Percentiles rank a stretch among this genome's conserved stretches.
phyloP scores from a whole-genome alignment of 2,797 vertebrate genomes.

The Centroberyx gerrardi region DNA sequence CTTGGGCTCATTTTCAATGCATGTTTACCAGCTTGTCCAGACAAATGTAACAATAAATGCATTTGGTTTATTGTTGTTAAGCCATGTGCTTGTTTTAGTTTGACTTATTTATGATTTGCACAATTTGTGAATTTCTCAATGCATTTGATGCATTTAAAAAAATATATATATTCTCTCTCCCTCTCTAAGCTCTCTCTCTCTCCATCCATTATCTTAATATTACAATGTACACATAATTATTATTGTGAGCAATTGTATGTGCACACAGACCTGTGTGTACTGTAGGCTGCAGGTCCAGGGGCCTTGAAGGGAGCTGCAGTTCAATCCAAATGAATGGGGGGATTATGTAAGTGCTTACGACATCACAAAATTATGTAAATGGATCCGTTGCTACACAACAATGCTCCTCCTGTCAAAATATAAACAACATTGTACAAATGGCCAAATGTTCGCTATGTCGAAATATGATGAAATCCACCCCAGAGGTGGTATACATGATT shows the following conservation, averaged over 20 bases:
- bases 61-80: not conserved
- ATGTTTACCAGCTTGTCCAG: no score
- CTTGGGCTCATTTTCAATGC: not conserved
- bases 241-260: conserved; percentile 23
- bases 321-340: conserved; percentile 81
- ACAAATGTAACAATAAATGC: not conserved
- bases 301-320: conserved; percentile 80
- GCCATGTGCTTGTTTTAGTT: not conserved
- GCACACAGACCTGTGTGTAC: conserved; percentile 43
- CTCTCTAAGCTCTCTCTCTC: not conserved
- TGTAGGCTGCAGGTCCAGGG: conserved; percentile 70
- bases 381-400: conserved; percentile 85
- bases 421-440: conserved; percentile 80
- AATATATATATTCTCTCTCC: not conserved
- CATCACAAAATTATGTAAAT: conserved; percentile 87
- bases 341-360: conserved; percentile 86
- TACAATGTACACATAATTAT: no score
- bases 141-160: not conserved
- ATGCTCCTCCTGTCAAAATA: conserved; percentile 85
- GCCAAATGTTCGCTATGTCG: conserved; percentile 63
- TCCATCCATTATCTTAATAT: conserved; percentile 9
- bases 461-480: conserved; percentile 59
- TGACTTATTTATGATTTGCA: not conserved
- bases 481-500: conserved; percentile 54
- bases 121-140: not conserved